Conservation (phyloP, 2,888 invertebrate genomes). For the Hemistola chrysoprasaria region DNA sequence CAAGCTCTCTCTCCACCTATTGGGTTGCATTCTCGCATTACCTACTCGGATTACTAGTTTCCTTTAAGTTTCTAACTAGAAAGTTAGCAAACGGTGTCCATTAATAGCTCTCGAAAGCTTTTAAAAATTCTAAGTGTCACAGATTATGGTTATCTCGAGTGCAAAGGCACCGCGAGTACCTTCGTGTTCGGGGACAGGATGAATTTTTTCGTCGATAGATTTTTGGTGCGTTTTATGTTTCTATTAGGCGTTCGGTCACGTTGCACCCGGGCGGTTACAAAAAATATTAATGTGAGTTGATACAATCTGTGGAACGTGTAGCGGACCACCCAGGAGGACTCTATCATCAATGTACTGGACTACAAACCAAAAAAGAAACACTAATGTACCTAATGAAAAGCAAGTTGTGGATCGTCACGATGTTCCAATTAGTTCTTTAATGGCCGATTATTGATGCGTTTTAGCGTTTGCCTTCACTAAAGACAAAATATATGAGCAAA, state of each 20-base stretch:
- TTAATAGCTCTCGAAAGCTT: constrained; percentile 23
- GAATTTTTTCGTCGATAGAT: constrained; percentile 22
- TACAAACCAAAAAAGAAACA: constrained; percentile 37
- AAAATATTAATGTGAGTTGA: constrained; percentile 54
- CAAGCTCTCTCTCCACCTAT: constrained; percentile 48
- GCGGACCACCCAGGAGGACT: constrained; percentile 57
- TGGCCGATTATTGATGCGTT: constrained; percentile 38
- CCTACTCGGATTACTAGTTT: constrained; percentile 56
- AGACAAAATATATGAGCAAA: constrained; percentile 26
- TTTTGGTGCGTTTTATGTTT: constrained; percentile 37
- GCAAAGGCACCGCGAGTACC: constrained; percentile 15
- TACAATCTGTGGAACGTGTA: constrained; percentile 47
- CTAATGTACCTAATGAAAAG: constrained; percentile 47
- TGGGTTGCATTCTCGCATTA: constrained; percentile 61
- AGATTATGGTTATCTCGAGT: constrained; percentile 27
- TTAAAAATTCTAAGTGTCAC: constrained; percentile 26
- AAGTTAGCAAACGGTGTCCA: constrained; percentile 23
- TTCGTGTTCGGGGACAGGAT: constrained; percentile 21
- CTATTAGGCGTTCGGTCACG: constrained; percentile 48
- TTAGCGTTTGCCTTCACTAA: constrained; percentile 13
- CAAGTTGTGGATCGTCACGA: constrained; percentile 44
- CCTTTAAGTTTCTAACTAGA: constrained; percentile 53
- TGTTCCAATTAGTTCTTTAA: constrained; percentile 44
- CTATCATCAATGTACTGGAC: constrained; percentile 48
- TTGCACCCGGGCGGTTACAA: constrained; percentile 43